phyloP scores from a whole-genome alignment of 2,797 vertebrate genomes.

The Sebastes itinus region DNA sequence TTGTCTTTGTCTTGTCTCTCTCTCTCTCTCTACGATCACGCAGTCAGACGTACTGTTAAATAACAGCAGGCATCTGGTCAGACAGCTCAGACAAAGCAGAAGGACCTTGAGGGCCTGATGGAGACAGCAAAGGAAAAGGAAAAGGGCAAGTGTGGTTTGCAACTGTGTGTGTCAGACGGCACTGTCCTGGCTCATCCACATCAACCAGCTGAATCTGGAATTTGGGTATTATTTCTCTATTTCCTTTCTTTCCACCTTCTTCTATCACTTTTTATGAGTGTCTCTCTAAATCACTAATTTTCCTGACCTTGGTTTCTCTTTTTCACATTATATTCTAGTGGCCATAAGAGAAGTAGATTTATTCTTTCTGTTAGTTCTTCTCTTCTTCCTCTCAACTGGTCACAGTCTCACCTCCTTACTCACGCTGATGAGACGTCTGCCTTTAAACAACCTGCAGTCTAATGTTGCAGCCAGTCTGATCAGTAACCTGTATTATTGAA shows the following conservation, averaged over 20 bases:
- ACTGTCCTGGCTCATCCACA: slow-evolving; percentile 58
- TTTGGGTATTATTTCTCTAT: background rate
- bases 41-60: slow-evolving; percentile 28
- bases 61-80: slow-evolving; percentile 51
- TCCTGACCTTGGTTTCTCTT: background rate
- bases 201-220: slow-evolving; percentile 38
- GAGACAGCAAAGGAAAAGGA: slow-evolving; percentile 47
- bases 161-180: slow-evolving; percentile 49
- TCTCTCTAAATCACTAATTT: background rate
- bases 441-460: slow-evolving; percentile 28
- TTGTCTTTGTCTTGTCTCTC: background rate
- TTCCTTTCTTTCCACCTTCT: background rate
- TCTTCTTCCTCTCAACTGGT: background rate
- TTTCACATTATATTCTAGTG: background rate
- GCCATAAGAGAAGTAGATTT: background rate
- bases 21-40: background rate
- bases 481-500: slow-evolving; percentile 56
- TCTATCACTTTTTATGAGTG: background rate
- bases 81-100: slow-evolving; percentile 56
- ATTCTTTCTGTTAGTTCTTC: background rate
- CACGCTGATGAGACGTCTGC: slow-evolving; percentile 33
- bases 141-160: slow-evolving; percentile 56
- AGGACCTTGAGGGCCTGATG: slow-evolving; percentile 43
- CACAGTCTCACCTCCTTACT: slow-evolving; percentile 28
- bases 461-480: slow-evolving; percentile 39